phyloP scores from a whole-genome alignment of 2,113 vertebrate genomes.

The Gambusia holbrooki region DNA sequence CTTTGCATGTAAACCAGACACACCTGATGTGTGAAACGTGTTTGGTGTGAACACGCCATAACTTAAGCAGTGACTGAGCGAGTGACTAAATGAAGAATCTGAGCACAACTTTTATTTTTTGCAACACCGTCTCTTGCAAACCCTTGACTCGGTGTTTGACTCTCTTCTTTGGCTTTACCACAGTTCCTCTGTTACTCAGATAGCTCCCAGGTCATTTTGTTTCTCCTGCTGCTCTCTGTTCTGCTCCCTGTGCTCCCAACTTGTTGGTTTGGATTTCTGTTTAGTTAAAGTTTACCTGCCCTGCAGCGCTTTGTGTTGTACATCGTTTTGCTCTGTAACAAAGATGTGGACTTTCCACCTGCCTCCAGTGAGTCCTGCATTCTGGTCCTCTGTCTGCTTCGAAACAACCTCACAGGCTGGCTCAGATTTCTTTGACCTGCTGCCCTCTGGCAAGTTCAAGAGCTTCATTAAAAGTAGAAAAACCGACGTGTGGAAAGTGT shows the following conservation, averaged over 20 bases:
- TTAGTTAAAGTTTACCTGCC: neutral
- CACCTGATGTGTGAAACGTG: no score
- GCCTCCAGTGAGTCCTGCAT: neutral
- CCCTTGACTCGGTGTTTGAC: neutral
- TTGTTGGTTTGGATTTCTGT: neutral
- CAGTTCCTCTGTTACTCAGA: neutral
- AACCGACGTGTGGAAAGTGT: neutral
- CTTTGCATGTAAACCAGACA: no score
- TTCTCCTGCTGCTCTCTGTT: neutral
- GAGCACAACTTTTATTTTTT: neutral
- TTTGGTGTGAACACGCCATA: no score
- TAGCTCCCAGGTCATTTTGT: neutral
- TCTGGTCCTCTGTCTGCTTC: neutral
- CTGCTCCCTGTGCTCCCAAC: neutral
- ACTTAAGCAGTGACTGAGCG: no score
- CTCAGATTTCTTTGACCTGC: neutral
- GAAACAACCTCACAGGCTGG: neutral
- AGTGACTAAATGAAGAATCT: neutral
- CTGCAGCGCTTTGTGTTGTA: neutral
- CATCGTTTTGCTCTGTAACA: neutral
- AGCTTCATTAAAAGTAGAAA: constrained; percentile 1
- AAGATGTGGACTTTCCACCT: neutral
- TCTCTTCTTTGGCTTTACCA: neutral
- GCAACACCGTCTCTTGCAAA: neutral
- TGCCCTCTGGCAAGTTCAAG: neutral